These are phyloP conservation scores for Ophioninae sp. DNA, from an alignment of 2,888 invertebrate genomes.

Conservation along the genomic window DNA sequence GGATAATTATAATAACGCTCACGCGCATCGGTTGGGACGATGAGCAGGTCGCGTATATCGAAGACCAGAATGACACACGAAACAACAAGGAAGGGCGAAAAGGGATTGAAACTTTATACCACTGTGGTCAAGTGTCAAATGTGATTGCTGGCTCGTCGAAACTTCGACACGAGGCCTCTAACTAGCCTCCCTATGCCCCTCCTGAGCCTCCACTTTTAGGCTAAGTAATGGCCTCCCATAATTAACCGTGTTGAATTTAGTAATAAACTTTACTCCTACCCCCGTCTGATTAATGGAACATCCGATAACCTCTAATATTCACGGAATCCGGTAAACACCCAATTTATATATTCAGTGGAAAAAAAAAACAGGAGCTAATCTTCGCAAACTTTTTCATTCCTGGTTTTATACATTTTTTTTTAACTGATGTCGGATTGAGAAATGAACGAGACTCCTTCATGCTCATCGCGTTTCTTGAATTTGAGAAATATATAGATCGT, in stretches of 20 bases:
- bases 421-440: no score
- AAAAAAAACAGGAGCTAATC: no score
- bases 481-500: no score
- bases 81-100: constrained; percentile 36
- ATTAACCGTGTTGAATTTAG: constrained; percentile 33
- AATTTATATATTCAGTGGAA: not conserved
- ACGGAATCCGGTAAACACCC: not conserved
- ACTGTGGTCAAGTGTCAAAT: constrained; percentile 70
- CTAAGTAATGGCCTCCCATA: constrained; percentile 18
- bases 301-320: not conserved
- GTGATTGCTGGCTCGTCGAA: constrained; percentile 66
- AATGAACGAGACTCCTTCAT: no score
- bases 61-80: constrained; percentile 1
- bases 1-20: constrained; percentile 43
- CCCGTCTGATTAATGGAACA: constrained; percentile 8
- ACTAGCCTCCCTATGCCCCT: constrained; percentile 39
- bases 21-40: not conserved
- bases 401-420: no score
- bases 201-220: constrained; percentile 13
- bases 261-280: constrained; percentile 12
- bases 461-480: no score
- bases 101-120: constrained; percentile 69
- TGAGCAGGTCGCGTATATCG: not conserved
- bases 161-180: constrained; percentile 48
- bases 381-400: no score